A percentile compares a stretch with the other conserved stretches of the same genome.
Evolutionary conservation across 2,113 vertebrate species (phyloP).

Genomic region (Bambusicola thoracicus): DNA sequence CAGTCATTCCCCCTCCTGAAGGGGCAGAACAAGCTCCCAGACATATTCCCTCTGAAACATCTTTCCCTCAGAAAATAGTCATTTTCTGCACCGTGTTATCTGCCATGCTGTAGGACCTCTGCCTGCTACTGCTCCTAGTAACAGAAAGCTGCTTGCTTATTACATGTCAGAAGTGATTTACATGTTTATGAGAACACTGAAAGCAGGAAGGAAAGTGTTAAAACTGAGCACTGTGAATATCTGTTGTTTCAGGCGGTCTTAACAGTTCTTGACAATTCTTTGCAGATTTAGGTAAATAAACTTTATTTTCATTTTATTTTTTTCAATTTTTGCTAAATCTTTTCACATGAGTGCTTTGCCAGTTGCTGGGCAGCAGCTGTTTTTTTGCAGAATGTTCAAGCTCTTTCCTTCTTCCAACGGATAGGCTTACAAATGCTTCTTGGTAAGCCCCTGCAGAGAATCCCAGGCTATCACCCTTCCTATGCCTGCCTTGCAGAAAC

Average conservation of each 20-base stretch:
- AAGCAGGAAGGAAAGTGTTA: neutral
- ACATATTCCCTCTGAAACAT: neutral
- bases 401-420: neutral
- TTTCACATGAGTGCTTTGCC: neutral
- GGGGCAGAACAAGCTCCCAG: neutral
- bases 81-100: neutral
- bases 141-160: neutral
- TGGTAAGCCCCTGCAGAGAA: neutral
- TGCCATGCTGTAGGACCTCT: neutral
- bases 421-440: neutral
- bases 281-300: neutral
- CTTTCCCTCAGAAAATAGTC: too few relatives aligned
- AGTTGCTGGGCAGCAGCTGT: neutral
- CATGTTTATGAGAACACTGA: neutral
- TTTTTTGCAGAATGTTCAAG: neutral
- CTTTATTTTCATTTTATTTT: neutral
- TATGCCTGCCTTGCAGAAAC: neutral
- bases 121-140: accelerated
- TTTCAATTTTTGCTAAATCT: neutral
- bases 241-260: neutral
- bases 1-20: too few relatives aligned
- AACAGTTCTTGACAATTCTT: neutral
- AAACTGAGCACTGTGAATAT: neutral
- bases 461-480: neutral
- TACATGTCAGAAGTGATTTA: neutral